Base-by-base conservation (phyloP, 2,888 invertebrate species). In the Drosophila barbarae region DNA sequence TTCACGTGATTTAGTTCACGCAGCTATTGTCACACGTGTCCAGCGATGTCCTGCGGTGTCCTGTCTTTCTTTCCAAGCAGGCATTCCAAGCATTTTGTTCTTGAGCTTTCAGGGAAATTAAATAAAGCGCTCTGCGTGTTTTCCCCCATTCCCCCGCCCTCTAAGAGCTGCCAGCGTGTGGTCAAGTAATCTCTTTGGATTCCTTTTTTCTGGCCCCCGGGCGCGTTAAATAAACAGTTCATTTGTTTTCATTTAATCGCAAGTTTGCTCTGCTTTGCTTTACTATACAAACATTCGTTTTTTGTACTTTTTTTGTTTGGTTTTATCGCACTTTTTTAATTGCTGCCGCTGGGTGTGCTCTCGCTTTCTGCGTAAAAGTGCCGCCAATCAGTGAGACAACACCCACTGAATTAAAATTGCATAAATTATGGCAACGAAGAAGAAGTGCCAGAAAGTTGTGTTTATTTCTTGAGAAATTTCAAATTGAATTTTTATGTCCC, bases 51-150 rank as follows among this genome's bases (percentile, higher is more conserved):
- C 42, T 47, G 65, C 51, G 51, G 49, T 51, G 71, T 74, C 67
- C 71, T 51, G 70, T 64, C 67, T 47, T 18, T 23, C 15, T 47
- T 18, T 23, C 15, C 21, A 15, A 15, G 21, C 46, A 74, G 80
- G 75, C 72, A 77, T 74, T 73, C 71, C 69, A 73, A 69, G 49
- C 72, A 81, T 84, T 84, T 79, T 79, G 85, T 84, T 77, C 67
- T 70, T 60, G 71, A 80, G 82, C 85, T 82, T 82, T 84, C 81
- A 81, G 69, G 74, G 84, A 86, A 86, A 86, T 86, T 85, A 83
- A 86, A 81, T 86, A 79, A 86, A 86, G 74, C 85, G 86, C 81
- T 84, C 76, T 86, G 86, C 86, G 86, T 85, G 86, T 83, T 76
- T 63, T 58, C 36, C 49, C 41, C 49, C 41, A 41, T 23, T n/a